Evolutionary conservation across 2,888 invertebrate genomes (phyloP).

Genomic region (Drosophila sordidapex): DNA sequence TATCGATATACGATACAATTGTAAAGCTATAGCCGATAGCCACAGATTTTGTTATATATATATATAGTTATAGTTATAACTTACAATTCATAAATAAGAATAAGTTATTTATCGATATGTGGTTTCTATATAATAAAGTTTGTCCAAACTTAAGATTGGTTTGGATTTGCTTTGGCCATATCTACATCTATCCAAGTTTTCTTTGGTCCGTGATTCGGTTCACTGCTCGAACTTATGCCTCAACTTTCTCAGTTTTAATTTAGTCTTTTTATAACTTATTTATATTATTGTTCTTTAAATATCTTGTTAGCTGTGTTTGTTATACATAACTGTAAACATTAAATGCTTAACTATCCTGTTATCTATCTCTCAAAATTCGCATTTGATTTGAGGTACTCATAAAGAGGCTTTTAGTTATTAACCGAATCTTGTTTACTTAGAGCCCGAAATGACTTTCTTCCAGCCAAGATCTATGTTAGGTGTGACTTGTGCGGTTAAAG

Average conservation of each 20-base stretch:
- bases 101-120: neutral
- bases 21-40: neutral
- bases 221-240: neutral
- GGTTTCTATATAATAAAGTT: neutral
- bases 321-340: neutral
- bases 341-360: neutral
- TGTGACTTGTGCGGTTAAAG: constrained; percentile 13
- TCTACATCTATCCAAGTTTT: neutral
- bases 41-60: too few species aligned
- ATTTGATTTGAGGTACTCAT: neutral
- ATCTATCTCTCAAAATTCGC: neutral
- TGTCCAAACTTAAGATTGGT: neutral
- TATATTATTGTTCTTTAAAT: neutral
- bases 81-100: neutral
- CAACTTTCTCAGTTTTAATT: neutral
- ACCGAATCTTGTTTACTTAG: neutral
- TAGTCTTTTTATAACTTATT: neutral
- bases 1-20: neutral
- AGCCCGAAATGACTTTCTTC: constrained; percentile 1
- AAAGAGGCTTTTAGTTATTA: neutral
- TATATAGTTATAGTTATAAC: too few species aligned
- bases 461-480: constrained; percentile 18
- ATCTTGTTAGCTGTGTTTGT: neutral
- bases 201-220: neutral
- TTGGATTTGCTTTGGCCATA: neutral